These are phyloP conservation scores for Lysandra bellargus DNA, from an alignment of 2,888 invertebrate species.

Conservation along the genomic window DNA sequence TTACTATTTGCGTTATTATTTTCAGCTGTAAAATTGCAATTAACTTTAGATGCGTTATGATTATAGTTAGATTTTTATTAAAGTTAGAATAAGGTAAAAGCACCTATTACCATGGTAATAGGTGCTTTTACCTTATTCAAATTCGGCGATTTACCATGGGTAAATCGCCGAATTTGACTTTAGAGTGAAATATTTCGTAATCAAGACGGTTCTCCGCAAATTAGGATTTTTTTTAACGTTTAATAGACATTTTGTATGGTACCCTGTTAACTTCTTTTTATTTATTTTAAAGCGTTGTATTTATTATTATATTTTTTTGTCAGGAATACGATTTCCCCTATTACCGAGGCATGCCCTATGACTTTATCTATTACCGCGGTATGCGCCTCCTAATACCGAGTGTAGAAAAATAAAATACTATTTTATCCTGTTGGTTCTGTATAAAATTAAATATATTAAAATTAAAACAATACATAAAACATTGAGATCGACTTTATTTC, in stretches of 20 bases:
- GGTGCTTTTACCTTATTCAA: too few species aligned
- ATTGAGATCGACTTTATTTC: background rate
- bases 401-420: too few species aligned
- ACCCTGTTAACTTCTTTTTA: background rate
- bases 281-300: background rate
- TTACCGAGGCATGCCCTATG: background rate
- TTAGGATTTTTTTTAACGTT: background rate
- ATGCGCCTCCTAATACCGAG: too few species aligned
- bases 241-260: background rate
- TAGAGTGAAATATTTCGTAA: background rate
- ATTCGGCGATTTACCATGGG: background rate
- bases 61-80: too few species aligned
- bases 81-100: too few species aligned
- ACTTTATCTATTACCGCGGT: too few species aligned
- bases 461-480: background rate
- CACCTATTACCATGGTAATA: too few species aligned
- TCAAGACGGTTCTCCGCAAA: constrained; percentile 1
- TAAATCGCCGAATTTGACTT: constrained; percentile 1
- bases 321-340: background rate
- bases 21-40: too few species aligned
- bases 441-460: too few species aligned
- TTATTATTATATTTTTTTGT: background rate
- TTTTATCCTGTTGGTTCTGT: too few species aligned
- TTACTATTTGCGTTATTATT: too few species aligned
- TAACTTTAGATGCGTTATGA: too few species aligned